These are phyloP conservation scores for Scylla paramamosain DNA, from an alignment of 1,140 invertebrate genomes.

Conservation along the genomic window DNA sequence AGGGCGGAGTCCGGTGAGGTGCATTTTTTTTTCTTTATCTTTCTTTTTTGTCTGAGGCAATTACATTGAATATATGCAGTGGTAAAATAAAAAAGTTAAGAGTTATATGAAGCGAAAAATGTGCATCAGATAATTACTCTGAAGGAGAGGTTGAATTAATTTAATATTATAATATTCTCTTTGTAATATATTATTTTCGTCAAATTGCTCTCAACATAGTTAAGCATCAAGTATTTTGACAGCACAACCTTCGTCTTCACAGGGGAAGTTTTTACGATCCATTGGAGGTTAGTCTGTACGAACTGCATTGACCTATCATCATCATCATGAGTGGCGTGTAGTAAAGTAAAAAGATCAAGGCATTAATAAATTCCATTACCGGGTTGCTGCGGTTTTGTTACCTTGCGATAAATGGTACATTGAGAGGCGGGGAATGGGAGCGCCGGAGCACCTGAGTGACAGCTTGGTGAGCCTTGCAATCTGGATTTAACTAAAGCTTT, in stretches of 20 bases:
- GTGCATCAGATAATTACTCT: conserved; percentile 13
- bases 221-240: conserved; percentile 1
- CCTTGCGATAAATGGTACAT: not conserved
- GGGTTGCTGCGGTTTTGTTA: not conserved
- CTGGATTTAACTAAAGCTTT: too few relatives aligned
- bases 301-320: not conserved
- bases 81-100: not conserved
- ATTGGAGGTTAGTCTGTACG: not conserved
- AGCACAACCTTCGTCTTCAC: not conserved
- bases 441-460: too few relatives aligned
- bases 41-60: not conserved
- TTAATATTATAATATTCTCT: not conserved
- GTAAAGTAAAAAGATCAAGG: not conserved
- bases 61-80: not conserved
- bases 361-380: not conserved
- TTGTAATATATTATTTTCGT: not conserved
- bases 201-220: not conserved
- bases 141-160: not conserved
- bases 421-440: not conserved
- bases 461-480: too few relatives aligned
- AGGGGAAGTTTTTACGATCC: not conserved
- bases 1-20: conserved; percentile 9
- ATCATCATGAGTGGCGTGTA: not conserved
- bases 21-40: not conserved
- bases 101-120: not conserved